Evolutionary conservation across 1,140 invertebrate genomes (phyloP), one percentile per base, ranked within the genome.

Genomic region (Drosophila oshimai): DNA sequence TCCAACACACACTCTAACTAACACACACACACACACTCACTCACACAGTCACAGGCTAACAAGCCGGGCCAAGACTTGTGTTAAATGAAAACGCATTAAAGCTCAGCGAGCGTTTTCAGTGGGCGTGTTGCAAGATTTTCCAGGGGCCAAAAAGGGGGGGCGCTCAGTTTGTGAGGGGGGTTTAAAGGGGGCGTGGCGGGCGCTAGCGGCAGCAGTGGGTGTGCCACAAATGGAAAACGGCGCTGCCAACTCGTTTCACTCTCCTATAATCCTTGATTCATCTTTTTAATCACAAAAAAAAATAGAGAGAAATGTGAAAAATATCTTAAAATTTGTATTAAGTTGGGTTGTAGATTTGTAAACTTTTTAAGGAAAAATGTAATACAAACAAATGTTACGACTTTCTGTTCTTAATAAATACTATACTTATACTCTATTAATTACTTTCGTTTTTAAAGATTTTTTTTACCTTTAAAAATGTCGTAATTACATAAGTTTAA

Each of bases 21-120:
- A 37, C 49, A 28, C 34, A 45, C 31, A 45, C 54, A 47, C 24
- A 29, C 5, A 15, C 12, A 41, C 17, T 46, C 22, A 22, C 31
- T 9, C 9, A 39, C 24, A 36, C 42, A 42, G 36, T 33, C 7
- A 34, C 28, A 13, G 28, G 58, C 70, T 84, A 84, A 84, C 79
- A 84, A 87, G 81, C 54, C 55, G 20, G 29, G 68, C 68, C 77
- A 72, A 26, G 67, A 61, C 71, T 49, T 74, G 76, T 81, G 68
- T 74, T 87, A 87, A 87, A 87, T 87, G 81, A 87, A 87, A 87
- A 87, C 81, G 81, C 81, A 87, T 87, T 87, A 87, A 87, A 87
- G 81, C 81, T 87, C 76, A 70, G 62, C 68, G 58, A 74, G 71
- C 69, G 73, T 67, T 51, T 67, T 46, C 61, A 79, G 80, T 86